Evolutionary conservation across 2,888 invertebrate genomes (phyloP), one percentile per base, ranked within the genome.

Genomic region (Aporophyla lueneburgensis): DNA sequence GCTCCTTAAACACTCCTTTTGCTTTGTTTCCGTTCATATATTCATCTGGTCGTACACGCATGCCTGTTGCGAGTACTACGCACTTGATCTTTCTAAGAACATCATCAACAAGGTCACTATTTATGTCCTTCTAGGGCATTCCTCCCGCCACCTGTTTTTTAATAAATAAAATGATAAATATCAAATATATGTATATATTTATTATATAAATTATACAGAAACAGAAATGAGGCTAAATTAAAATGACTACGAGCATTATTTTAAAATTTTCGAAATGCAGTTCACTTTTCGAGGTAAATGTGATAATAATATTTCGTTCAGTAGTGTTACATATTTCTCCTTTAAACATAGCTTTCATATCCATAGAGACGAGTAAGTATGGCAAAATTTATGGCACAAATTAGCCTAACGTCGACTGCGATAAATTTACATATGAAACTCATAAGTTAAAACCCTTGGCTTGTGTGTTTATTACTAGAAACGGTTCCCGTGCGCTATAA

Each of bases 361-460:
- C 90, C 90, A 90, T 90, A 91, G 92, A 93, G 94, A 94, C 95
- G 93, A 92, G 93, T 92, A 92, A 92, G 93, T 92, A 92, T 93
- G 89, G 90, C 87, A 82, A 92, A 95, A 96, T 96, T 96, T 96
- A 96, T 95, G 89, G 92, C 87, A 84, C 92, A 96, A 96, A 96
- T 96, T 96, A 96, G 95, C 93, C 88, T 88, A 89, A 91, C 93
- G 93, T 93, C 89, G 93, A 93, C 93, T 94, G 94, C 94, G 92
- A 96, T 96, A 96, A 95, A 96, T 96, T 96, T 95, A 94, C 95
- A 95, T 96, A 94, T 93, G 94, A 95, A 95, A 94, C 93, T 95
- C 95, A 93, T 95, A 95, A 93, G 93, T 95, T 94, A 92, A 93
- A 94, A 93, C 91, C 92, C 91, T 92, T 90, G 86, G 87, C 87